Conservation (phyloP, 2,797 vertebrate genomes). For the Malacoraja senta region DNA sequence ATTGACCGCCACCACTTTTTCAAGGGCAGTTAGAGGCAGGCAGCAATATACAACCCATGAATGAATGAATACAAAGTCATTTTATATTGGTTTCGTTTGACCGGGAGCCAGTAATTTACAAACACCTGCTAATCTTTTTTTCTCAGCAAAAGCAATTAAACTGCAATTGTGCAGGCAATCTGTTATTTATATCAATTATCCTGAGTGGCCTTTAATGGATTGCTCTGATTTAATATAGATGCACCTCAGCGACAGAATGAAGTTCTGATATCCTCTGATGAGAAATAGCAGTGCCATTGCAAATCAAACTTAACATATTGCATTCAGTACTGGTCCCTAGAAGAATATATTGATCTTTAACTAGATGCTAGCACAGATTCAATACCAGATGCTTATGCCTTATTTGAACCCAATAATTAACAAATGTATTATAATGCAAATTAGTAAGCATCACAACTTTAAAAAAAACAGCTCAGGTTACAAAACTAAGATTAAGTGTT, state of each 20-base stretch:
- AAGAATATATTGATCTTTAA: neutral
- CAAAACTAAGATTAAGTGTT: no score
- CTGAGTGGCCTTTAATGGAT: constrained; percentile 2
- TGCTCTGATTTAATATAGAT: neutral
- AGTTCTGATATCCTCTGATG: neutral
- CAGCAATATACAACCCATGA: no score
- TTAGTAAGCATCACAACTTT: no score
- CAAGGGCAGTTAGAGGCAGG: no score
- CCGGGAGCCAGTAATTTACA: neutral
- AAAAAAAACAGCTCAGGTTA: no score
- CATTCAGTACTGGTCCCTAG: neutral
- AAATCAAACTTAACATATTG: neutral
- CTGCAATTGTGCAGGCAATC: neutral
- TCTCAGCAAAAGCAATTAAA: constrained; percentile 11
- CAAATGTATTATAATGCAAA: no score
- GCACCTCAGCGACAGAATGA: neutral
- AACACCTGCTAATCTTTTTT: neutral
- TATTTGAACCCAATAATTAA: no score
- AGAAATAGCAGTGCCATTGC: neutral
- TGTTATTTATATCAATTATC: constrained; percentile 24
- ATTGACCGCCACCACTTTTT: no score
- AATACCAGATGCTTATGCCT: no score
- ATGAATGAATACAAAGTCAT: neutral
- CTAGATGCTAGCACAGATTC: no score
- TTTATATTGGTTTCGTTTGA: neutral